Percentiles rank a stretch among this genome's conserved stretches.
Conservation (phyloP, 2,113 vertebrate species). For the Eretmochelys imbricata region DNA sequence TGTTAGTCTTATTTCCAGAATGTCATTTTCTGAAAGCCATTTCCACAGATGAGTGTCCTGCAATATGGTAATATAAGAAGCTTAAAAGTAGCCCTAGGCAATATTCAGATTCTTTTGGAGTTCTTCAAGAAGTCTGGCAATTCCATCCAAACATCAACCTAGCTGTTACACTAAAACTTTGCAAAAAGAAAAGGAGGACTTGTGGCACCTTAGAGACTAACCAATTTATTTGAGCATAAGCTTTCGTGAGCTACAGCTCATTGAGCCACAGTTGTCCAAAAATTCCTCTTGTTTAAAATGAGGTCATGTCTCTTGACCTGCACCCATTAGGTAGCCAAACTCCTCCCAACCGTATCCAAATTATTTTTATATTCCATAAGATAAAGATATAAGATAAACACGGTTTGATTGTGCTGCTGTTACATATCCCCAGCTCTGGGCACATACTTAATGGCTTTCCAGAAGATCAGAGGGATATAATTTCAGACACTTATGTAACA, state of each 20-base stretch:
- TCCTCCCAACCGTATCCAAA: background rate
- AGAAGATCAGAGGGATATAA: background rate
- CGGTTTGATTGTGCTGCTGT: background rate
- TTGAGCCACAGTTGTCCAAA: background rate
- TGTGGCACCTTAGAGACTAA: too few species aligned
- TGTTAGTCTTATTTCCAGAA: background rate
- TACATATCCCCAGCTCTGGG: background rate
- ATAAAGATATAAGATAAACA: background rate
- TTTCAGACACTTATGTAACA: background rate
- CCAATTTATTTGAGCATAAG: too few species aligned
- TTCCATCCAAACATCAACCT: background rate
- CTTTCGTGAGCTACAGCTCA: background rate
- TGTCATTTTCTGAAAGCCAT: background rate
- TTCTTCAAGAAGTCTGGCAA: background rate
- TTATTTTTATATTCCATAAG: background rate
- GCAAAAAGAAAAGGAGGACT: too few species aligned
- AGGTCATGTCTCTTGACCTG: background rate
- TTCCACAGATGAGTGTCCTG: background rate
- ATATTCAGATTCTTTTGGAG: background rate
- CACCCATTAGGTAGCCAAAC: background rate
- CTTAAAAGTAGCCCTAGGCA: background rate
- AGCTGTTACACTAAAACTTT: background rate
- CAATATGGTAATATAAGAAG: background rate
- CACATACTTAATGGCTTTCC: background rate
- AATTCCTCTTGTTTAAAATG: background rate